phyloP scores from a whole-genome alignment of 2,113 vertebrate species.

The Platysteira castanea region DNA sequence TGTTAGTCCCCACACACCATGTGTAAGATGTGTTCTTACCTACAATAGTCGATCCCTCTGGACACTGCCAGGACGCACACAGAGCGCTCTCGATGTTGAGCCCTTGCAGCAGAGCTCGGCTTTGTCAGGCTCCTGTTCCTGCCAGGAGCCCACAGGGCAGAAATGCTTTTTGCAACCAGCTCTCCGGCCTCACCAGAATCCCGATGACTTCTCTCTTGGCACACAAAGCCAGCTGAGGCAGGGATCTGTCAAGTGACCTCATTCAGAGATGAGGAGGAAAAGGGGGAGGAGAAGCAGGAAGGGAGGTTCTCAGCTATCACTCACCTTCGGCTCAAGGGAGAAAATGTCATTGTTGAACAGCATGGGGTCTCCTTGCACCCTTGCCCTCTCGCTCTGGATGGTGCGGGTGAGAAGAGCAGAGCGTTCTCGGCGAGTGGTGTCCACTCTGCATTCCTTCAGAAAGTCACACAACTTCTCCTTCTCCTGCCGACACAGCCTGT shows the following conservation, averaged over 20 bases:
- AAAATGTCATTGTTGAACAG: slow-evolving; percentile 67
- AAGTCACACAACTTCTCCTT: not conserved
- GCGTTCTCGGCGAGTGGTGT: not conserved
- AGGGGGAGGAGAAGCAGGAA: not conserved
- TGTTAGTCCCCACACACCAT: not conserved
- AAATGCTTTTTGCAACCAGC: not conserved
- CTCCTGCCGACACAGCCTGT: not conserved
- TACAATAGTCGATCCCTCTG: not conserved
- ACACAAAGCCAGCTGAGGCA: not conserved
- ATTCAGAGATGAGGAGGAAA: not conserved
- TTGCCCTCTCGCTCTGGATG: slow-evolving; percentile 64
- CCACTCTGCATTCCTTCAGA: not conserved
- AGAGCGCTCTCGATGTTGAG: accelerated
- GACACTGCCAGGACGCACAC: not conserved
- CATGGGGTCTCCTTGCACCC: slow-evolving; percentile 52
- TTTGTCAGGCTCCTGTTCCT: not conserved
- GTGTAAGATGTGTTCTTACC: not conserved
- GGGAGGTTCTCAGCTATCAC: not conserved
- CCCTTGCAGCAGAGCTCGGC: not conserved
- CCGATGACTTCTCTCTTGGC: not conserved
- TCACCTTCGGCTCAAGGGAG: slow-evolving; percentile 77
- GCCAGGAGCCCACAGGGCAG: not conserved
- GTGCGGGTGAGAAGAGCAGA: slow-evolving; percentile 61
- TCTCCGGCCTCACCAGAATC: not conserved
- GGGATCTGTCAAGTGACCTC: not conserved